A percentile compares a stretch with the other conserved stretches of the same genome.
phyloP scores from a whole-genome alignment of 2,888 invertebrate genomes.

The Synergus gifuensis region DNA sequence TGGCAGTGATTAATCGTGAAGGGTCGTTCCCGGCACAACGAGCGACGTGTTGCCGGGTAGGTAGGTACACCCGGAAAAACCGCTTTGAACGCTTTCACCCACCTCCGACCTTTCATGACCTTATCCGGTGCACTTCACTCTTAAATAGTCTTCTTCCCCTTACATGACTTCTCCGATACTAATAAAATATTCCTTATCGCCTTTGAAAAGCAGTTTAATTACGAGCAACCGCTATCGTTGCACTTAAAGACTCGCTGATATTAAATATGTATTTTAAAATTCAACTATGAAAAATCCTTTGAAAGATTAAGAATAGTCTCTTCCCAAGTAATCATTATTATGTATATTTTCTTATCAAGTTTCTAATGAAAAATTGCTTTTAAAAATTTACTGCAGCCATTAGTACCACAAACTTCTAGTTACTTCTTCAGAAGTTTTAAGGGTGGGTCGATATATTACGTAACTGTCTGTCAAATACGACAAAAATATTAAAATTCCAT shows the following conservation, averaged over 20 bases:
- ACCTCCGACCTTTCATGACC: slow-evolving; percentile 36
- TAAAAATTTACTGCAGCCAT: too few relatives aligned
- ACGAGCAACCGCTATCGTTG: background rate
- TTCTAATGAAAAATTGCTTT: too few relatives aligned
- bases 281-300: background rate
- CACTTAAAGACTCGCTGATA: background rate
- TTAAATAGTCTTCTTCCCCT: slow-evolving; percentile 19
- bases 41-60: slow-evolving; percentile 55
- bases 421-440: too few relatives aligned
- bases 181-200: slow-evolving; percentile 21
- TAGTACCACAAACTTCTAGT: too few relatives aligned
- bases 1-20: slow-evolving; percentile 69
- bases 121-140: slow-evolving; percentile 43
- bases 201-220: background rate
- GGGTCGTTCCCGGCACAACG: slow-evolving; percentile 61
- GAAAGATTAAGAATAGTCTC: background rate
- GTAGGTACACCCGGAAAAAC: slow-evolving; percentile 58
- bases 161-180: slow-evolving; percentile 16
- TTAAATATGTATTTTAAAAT: background rate
- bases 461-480: background rate
- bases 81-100: slow-evolving; percentile 52
- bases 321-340: background rate
- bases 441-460: too few relatives aligned
- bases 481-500: background rate
- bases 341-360: background rate